Evolutionary conservation across 2,113 vertebrate genomes (phyloP).

Genomic region (Dicrurus megarhynchus): DNA sequence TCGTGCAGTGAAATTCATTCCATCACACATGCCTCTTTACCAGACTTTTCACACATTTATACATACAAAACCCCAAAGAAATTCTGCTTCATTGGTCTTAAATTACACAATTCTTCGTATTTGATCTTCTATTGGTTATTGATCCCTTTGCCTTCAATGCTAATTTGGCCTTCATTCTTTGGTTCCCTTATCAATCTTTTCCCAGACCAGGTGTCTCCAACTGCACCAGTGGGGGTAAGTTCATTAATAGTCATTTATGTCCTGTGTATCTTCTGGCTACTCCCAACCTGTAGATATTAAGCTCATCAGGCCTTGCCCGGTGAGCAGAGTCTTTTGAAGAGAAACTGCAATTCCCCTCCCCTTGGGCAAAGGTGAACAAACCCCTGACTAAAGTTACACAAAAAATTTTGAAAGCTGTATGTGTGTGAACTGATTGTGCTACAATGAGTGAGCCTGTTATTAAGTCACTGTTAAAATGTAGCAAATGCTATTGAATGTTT

Average conservation of each 20-base stretch:
- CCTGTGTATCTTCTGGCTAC: background rate
- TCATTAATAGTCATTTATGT: background rate
- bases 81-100: background rate
- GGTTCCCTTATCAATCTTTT: background rate
- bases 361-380: background rate
- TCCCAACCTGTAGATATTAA: background rate
- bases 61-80: background rate
- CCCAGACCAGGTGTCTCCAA: background rate
- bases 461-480: background rate
- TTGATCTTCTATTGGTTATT: background rate
- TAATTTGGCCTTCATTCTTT: background rate
- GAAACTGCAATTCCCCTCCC: background rate
- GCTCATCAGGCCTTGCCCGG: background rate
- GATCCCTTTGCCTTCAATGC: background rate
- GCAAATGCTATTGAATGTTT: background rate
- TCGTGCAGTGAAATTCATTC: background rate
- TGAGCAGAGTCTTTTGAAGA: background rate
- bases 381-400: background rate
- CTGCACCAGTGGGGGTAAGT: background rate
- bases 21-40: background rate
- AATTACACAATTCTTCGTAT: background rate
- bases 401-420: background rate
- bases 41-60: background rate
- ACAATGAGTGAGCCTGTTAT: too few relatives aligned
- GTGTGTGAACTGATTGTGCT: background rate